Evolutionary conservation across 1,140 invertebrate species (phyloP).

Genomic region (Chironomus tepperi): DNA sequence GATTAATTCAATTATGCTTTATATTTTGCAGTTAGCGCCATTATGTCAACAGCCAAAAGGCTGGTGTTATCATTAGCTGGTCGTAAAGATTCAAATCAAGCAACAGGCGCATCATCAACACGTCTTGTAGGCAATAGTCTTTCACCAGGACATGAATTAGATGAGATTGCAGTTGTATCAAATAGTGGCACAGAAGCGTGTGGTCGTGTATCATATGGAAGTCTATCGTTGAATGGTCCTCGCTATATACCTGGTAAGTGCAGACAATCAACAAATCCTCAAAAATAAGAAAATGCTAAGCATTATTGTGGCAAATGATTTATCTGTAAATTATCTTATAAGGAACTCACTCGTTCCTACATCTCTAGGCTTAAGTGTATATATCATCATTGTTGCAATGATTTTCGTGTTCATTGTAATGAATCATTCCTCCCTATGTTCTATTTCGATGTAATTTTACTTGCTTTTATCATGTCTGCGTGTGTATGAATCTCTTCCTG

Average conservation of each 20-base stretch:
- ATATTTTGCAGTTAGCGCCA: slow-evolving; percentile 28
- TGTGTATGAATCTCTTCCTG: too few species aligned
- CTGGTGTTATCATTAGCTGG: slow-evolving; percentile 57
- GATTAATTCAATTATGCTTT: slow-evolving; percentile 10
- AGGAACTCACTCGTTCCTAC: not conserved
- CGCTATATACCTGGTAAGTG: slow-evolving; percentile 47
- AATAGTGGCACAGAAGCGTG: slow-evolving; percentile 46
- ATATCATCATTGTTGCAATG: not conserved
- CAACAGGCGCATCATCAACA: slow-evolving; percentile 40
- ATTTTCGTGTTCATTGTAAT: slow-evolving; percentile 12
- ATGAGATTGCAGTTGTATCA: slow-evolving; percentile 67
- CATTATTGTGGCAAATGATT: slow-evolving; percentile 27
- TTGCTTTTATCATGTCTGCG: too few species aligned
- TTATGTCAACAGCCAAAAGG: slow-evolving; percentile 56
- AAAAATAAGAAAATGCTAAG: slow-evolving; percentile 35
- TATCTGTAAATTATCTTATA: slow-evolving; percentile 12
- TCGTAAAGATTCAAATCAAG: slow-evolving; percentile 43
- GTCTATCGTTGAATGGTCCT: slow-evolving; percentile 49
- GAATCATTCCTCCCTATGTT: not conserved
- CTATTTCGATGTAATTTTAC: too few species aligned
- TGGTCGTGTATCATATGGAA: slow-evolving; percentile 51
- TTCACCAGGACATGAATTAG: slow-evolving; percentile 58
- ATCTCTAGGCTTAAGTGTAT: not conserved
- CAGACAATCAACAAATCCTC: too few species aligned
- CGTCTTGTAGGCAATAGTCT: slow-evolving; percentile 43